Conservation (phyloP, 2,888 invertebrate species). For the Trilocha varians region DNA sequence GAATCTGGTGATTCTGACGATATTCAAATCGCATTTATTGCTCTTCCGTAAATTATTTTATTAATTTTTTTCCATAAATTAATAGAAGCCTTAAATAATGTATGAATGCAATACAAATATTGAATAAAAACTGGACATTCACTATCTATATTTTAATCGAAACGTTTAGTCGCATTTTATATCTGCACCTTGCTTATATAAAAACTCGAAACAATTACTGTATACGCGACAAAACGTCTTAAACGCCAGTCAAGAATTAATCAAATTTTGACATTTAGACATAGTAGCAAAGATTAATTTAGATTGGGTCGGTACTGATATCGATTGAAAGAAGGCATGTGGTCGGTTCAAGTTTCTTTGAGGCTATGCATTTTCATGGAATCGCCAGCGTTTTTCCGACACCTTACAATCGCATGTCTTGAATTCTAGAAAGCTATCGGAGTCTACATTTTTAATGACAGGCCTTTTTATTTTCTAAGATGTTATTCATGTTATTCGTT, state of each 20-base stretch:
- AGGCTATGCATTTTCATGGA: constrained; percentile 66
- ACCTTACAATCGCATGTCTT: constrained; percentile 67
- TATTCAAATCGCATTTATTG: background rate
- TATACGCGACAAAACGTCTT: constrained; percentile 41
- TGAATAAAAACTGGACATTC: background rate
- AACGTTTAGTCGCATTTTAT: constrained; percentile 46
- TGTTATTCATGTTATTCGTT: no score
- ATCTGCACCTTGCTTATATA: constrained; percentile 66
- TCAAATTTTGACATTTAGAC: constrained; percentile 52
- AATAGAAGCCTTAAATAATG: background rate
- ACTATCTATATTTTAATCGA: constrained; percentile 28
- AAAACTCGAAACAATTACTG: constrained; percentile 70
- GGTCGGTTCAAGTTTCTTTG: constrained; percentile 62
- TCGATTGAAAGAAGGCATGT: constrained; percentile 49
- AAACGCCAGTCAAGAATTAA: constrained; percentile 44
- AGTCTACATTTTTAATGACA: constrained; percentile 35
- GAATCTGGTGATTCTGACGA: background rate
- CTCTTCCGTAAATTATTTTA: background rate
- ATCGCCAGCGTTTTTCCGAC: constrained; percentile 68
- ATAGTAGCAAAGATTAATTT: constrained; percentile 51
- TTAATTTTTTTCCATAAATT: background rate
- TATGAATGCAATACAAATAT: constrained; percentile 3
- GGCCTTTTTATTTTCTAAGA: constrained; percentile 3
- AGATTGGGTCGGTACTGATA: constrained; percentile 37
- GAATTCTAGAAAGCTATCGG: constrained; percentile 66